Conservation (phyloP, 2,888 invertebrate species). For the Steromphala cineraria region DNA sequence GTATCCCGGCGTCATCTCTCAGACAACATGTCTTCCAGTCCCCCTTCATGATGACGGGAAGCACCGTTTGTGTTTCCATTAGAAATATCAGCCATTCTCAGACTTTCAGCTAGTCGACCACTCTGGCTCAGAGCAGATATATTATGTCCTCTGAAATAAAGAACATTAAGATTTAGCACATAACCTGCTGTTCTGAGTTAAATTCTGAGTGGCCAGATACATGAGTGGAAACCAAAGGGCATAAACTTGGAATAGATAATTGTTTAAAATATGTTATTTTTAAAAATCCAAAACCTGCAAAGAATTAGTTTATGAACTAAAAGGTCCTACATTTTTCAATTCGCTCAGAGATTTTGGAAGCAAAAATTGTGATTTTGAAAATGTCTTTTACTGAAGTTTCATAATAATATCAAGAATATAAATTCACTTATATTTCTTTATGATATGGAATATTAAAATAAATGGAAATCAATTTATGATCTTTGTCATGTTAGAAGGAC, state of each 20-base stretch:
- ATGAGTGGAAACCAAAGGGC: neutral
- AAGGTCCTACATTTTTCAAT: too few relatives aligned
- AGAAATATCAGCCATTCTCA: conserved; percentile 12
- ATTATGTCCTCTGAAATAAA: neutral
- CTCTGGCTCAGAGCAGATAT: neutral
- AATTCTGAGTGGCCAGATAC: neutral
- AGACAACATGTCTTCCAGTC: conserved; percentile 9
- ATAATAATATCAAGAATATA: too few relatives aligned
- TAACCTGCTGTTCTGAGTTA: too few relatives aligned
- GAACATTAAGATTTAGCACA: too few relatives aligned
- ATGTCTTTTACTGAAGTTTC: too few relatives aligned
- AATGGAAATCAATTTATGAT: too few relatives aligned
- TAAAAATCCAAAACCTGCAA: too few relatives aligned
- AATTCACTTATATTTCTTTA: neutral
- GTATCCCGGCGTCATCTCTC: neutral
- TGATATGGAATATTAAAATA: neutral
- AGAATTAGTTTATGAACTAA: too few relatives aligned
- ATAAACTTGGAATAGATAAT: neutral
- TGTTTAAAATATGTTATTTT: too few relatives aligned
- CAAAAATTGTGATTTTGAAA: too few relatives aligned
- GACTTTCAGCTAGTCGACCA: neutral
- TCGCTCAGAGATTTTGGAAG: too few relatives aligned
- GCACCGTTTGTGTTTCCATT: neutral
- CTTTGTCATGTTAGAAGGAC: too few relatives aligned
- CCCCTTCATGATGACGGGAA: neutral